Evolutionary conservation across 2,797 vertebrate species (phyloP).

Genomic region (Myioborus miniatus): DNA sequence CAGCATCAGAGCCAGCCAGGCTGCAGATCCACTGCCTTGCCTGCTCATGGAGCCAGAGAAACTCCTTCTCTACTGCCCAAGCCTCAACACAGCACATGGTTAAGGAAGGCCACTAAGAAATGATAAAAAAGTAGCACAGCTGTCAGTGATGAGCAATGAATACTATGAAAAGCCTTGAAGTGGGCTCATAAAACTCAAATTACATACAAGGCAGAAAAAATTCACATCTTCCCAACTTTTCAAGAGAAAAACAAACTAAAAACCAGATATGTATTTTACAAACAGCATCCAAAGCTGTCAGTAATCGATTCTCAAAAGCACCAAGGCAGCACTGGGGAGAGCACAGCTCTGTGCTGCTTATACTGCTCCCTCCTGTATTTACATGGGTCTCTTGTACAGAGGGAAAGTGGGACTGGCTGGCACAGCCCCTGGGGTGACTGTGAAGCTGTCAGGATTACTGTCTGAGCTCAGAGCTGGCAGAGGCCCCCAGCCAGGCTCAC

Average conservation of each 20-base stretch:
- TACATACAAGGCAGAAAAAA: not conserved
- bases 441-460: conserved; percentile 5
- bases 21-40: not conserved
- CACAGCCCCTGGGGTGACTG: not conserved
- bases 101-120: not conserved
- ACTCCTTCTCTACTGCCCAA: not conserved
- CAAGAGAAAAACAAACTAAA: not conserved
- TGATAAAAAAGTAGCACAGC: not conserved
- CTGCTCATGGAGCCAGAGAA: not conserved
- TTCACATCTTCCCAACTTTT: not conserved
- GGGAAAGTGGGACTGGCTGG: not conserved
- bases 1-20: not conserved
- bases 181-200: not conserved
- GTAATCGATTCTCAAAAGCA: not conserved
- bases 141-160: not conserved
- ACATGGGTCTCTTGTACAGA: not conserved
- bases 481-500: not conserved
- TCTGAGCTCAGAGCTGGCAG: conserved; percentile 66
- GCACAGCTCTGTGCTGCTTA: not conserved
- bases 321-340: not conserved
- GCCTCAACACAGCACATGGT: not conserved
- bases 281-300: not conserved
- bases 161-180: not conserved
- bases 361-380: not conserved
- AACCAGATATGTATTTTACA: not conserved